phyloP scores from a whole-genome alignment of 2,113 vertebrate species.

The Pseudonaja textilis region DNA sequence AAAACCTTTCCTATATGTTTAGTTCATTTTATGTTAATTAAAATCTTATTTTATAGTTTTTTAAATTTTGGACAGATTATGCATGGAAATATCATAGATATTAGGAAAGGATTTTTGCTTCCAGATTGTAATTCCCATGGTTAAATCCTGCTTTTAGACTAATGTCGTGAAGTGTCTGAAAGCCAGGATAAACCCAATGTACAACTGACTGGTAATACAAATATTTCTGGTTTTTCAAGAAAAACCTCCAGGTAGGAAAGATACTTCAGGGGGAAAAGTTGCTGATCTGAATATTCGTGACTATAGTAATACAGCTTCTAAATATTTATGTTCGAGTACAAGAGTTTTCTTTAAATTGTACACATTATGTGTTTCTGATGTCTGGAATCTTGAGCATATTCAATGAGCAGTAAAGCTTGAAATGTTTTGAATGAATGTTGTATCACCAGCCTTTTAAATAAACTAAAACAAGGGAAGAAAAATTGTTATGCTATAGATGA shows the following conservation, averaged over 20 bases:
- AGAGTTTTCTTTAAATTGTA: not conserved
- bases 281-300: conserved; percentile 10
- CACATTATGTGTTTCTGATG: not conserved
- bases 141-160: conserved; percentile 35
- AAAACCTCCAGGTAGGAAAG: conserved; percentile 57
- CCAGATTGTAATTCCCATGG: not conserved
- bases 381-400: not conserved
- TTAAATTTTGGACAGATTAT: not conserved
- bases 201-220: not conserved
- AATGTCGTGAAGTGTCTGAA: conserved; percentile 23
- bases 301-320: conserved; percentile 47
- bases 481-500: not conserved
- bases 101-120: not conserved
- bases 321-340: conserved; percentile 32
- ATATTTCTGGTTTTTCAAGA: conserved; percentile 63
- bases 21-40: conserved; percentile 1
- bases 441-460: not conserved
- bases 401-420: not conserved
- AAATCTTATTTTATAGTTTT: not conserved
- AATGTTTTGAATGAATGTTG: not conserved
- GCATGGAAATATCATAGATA: not conserved
- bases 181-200: conserved; percentile 13
- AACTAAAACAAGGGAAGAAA: not conserved
- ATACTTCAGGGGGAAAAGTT: conserved; percentile 19
- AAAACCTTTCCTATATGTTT: conserved; percentile 9